Percentiles rank a stretch among this genome's conserved stretches.
These are phyloP conservation scores for Diplolepis rosae DNA, from an alignment of 2,888 invertebrate genomes.

Conservation along the genomic window DNA sequence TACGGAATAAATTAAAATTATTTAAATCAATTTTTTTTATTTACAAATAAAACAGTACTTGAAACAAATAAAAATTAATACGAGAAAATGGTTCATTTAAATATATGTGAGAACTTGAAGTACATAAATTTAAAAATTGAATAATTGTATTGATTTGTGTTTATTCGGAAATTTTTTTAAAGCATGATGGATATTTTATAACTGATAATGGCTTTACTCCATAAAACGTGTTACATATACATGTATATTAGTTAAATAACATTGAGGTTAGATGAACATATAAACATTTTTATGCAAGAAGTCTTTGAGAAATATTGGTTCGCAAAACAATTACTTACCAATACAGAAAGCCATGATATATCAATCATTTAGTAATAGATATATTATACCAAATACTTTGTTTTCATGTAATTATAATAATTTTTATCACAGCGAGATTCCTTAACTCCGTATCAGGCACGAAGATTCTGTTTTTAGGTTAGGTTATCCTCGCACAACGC, in stretches of 20 bases:
- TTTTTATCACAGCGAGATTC: neutral
- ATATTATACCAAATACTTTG: neutral
- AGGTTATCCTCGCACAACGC: no score
- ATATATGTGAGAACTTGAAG: no score
- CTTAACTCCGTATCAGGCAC: neutral
- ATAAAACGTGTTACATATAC: no score
- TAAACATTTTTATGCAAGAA: neutral
- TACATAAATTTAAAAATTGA: neutral
- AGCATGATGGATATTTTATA: no score
- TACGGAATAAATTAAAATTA: no score
- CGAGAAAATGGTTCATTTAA: no score
- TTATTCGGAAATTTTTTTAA: no score
- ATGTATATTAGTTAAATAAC: neutral
- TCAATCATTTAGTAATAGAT: neutral
- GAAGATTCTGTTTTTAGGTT: neutral
- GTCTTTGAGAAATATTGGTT: neutral
- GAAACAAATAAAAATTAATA: no score
- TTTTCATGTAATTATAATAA: neutral
- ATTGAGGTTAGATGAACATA: neutral
- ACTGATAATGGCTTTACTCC: no score
- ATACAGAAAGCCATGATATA: slow-evolving; percentile 16
- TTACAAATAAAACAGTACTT: no score
- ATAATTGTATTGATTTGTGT: neutral
- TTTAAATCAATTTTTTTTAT: no score
- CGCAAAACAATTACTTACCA: neutral